Percentiles rank a stretch among this genome's conserved stretches.
Evolutionary conservation across 1,140 invertebrate species (phyloP).

Genomic region (Procambarus clarkii): DNA sequence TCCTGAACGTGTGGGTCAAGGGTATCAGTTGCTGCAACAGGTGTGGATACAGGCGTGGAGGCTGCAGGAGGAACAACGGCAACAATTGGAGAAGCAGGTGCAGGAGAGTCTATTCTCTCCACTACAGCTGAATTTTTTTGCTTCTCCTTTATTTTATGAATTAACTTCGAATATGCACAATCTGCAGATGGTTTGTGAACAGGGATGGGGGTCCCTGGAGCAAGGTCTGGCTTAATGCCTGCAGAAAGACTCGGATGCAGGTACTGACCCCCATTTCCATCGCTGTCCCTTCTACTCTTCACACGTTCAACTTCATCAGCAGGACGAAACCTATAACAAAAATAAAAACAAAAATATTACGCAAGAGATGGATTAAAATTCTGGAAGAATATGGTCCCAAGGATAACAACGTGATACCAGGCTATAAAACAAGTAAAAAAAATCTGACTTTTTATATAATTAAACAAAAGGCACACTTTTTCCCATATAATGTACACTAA

Average conservation of each 20-base stretch:
- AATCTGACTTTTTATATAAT: no score
- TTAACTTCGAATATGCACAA: conserved; percentile 89
- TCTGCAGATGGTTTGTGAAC: conserved; percentile 86
- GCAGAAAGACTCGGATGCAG: conserved; percentile 85
- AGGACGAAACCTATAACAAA: conserved; percentile 70
- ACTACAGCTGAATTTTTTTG: conserved; percentile 72
- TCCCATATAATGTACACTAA: no score
- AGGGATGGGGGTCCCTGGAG: conserved; percentile 66
- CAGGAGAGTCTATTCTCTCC: conserved; percentile 48
- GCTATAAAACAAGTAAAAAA: no score
- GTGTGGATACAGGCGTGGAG: conserved; percentile 24
- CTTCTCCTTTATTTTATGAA: conserved; percentile 88
- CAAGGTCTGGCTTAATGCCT: conserved; percentile 67
- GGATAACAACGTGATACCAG: no score
- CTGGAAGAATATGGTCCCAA: no score
- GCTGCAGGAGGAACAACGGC: conserved; percentile 33
- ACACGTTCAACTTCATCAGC: conserved; percentile 71
- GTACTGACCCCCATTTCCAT: conserved; percentile 81
- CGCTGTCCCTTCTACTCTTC: conserved; percentile 75
- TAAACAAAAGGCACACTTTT: no score
- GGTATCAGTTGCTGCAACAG: conserved; percentile 19
- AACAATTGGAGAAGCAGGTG: conserved; percentile 58
- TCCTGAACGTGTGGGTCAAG: conserved; percentile 4
- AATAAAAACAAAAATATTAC: not conserved
- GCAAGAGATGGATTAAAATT: no score